A percentile compares a stretch with the other conserved stretches of the same genome.
Conservation (phyloP, 35 echinoderm and acorn worm species). For the Lytechinus pictus region DNA sequence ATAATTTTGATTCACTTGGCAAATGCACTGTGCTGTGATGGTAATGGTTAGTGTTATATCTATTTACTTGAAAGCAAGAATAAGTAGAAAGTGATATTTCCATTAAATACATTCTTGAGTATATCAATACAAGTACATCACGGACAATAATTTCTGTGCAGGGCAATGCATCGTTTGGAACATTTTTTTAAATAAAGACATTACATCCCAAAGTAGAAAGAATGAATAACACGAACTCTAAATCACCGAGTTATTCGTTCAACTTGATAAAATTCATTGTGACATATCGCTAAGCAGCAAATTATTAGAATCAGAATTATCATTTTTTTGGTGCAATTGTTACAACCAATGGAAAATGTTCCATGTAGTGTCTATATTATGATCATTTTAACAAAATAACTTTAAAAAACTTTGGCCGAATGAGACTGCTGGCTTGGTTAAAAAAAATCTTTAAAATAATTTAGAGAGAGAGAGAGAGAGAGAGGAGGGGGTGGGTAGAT, state of each 20-base stretch:
- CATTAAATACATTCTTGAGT: not conserved
- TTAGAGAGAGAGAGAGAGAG: too few species aligned
- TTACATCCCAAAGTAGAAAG: not conserved
- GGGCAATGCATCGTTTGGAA: not conserved
- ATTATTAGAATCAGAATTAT: not conserved
- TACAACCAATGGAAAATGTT: too few species aligned
- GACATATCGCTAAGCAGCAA: not conserved
- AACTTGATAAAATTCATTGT: not conserved
- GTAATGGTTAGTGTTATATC: not conserved
- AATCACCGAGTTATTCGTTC: not conserved
- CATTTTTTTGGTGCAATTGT: too few species aligned
- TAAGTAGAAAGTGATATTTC: not conserved
- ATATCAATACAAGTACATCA: not conserved
- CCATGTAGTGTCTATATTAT: not conserved
- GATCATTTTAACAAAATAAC: not conserved
- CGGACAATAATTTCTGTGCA: not conserved
- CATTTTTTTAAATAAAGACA: not conserved
- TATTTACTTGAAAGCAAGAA: not conserved
- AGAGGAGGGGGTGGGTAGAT: too few species aligned
- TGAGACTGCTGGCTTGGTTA: not conserved
- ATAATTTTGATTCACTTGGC: conserved; percentile 5
- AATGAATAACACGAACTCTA: not conserved
- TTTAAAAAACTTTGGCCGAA: not conserved
- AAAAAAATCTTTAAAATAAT: too few species aligned
- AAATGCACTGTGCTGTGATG: not conserved